Base-by-base conservation (phyloP, 2,797 vertebrate species). In the Furcifer pardalis region DNA sequence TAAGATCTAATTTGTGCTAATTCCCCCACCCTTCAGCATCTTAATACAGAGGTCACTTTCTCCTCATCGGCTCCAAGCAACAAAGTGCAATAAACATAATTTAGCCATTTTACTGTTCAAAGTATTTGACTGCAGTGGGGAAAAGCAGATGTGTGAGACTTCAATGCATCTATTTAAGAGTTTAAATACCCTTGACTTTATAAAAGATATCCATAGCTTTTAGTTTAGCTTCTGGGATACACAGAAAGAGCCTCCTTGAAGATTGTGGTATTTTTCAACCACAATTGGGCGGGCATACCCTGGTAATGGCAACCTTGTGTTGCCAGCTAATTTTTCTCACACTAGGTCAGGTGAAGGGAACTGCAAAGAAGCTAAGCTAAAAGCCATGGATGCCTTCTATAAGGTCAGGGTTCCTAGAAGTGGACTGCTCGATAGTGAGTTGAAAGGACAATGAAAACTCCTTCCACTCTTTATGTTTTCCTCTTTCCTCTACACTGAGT, bases 11-110 rank as follows among this genome's bases (percentile, higher is more conserved):
- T 42, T 94, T 95, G 84, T 88, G 86, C 92, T 95, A 96, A 95
- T 94, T 95, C 46, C 85, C 90, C 91, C n/a, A n/a, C n/a, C n/a
- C n/a, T 17, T 82, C 85, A 92, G 91, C 91, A 94, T 92, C 89
- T 94, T 95, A 93, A 92, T 56, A 65, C 89, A 93, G 92, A 96
- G 94, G 95, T 95, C 95, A 95, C 95, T 96, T 95, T 95, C 89
- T 91, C 91, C 87, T 91, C 79, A 89, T 87, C 63, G 77, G 23
- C 82, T 87, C 49, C 49, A 91, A 84, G 59, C 79, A 86, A 80
- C 37, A 93, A 21, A 90, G 66, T 90, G 86, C 90, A 95, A 94
- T 95, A 94, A 95, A 95, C 89, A 88, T 95, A 94, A 94, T 94
- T 95, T 95, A 95, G 93, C 94, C 95, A 94, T 90, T 92, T 76